Percentiles rank a stretch among this genome's conserved stretches.
These are phyloP conservation scores for Brachyptera putata DNA, from an alignment of 2,888 invertebrate genomes.

Conservation along the genomic window DNA sequence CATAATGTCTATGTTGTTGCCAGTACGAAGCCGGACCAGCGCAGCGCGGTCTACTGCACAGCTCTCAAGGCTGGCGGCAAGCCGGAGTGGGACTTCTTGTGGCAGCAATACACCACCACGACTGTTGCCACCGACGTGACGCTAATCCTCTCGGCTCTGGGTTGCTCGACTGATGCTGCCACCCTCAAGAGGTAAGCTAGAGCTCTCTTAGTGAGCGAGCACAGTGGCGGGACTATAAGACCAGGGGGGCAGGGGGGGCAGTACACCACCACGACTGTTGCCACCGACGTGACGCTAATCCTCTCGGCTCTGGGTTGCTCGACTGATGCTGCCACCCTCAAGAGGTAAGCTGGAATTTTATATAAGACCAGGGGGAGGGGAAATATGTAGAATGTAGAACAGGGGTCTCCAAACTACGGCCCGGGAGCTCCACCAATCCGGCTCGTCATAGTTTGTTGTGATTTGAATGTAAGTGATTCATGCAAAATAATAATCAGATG, in stretches of 20 bases:
- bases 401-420: too few relatives aligned
- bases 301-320: slow-evolving; percentile 56
- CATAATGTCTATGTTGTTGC: neutral
- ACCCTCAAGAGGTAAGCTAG: slow-evolving; percentile 36
- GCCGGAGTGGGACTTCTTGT: slow-evolving; percentile 67
- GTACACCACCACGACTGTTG: slow-evolving; percentile 37
- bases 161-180: slow-evolving; percentile 48
- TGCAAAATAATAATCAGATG: too few relatives aligned
- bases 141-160: slow-evolving; percentile 56
- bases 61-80: slow-evolving; percentile 60
- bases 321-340: slow-evolving; percentile 43
- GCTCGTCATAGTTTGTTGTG: too few relatives aligned
- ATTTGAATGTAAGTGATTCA: too few relatives aligned
- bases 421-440: too few relatives aligned
- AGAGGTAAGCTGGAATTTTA: too few relatives aligned
- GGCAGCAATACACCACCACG: slow-evolving; percentile 47
- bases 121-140: slow-evolving; percentile 58
- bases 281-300: slow-evolving; percentile 57
- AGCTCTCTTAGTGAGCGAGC: neutral
- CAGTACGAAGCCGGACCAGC: slow-evolving; percentile 56
- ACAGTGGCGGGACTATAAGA: too few relatives aligned
- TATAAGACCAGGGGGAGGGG: too few relatives aligned
- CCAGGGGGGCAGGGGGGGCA: too few relatives aligned
- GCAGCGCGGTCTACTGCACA: slow-evolving; percentile 59
- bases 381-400: too few relatives aligned